Conservation (phyloP, 2,113 vertebrate genomes). For the Cephalopholis sonnerati region DNA sequence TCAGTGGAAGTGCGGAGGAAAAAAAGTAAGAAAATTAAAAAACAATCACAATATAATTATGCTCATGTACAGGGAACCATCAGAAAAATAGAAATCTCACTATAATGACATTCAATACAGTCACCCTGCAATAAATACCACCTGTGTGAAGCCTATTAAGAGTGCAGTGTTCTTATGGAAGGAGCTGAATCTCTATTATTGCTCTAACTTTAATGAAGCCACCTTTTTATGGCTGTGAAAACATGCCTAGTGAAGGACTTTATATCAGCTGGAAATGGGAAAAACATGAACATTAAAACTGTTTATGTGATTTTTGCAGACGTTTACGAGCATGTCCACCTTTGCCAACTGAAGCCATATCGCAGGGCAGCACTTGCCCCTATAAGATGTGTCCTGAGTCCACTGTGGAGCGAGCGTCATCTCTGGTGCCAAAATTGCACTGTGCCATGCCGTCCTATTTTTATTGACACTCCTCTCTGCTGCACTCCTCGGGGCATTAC, state of each 20-base stretch:
- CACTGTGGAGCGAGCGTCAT: background rate
- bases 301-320: background rate
- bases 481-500: background rate
- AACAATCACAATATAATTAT: constrained; percentile 38
- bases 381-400: background rate
- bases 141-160: constrained; percentile 3
- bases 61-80: constrained; percentile 11
- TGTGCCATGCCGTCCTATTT: background rate
- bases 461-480: constrained; percentile 24
- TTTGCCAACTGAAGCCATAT: background rate
- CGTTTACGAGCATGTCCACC: background rate
- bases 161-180: background rate
- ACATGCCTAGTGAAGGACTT: constrained; percentile 14
- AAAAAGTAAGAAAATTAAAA: constrained; percentile 36
- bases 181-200: background rate
- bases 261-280: background rate
- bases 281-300: background rate
- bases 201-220: background rate
- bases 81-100: constrained; percentile 20
- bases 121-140: constrained; percentile 19
- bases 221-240: background rate
- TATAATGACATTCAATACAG: constrained; percentile 25
- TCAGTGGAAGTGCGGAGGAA: background rate
- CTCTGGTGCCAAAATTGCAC: background rate
- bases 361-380: background rate